Base-by-base conservation (phyloP, 2,888 invertebrate genomes). In the Pristionchus fissidentatus region DNA sequence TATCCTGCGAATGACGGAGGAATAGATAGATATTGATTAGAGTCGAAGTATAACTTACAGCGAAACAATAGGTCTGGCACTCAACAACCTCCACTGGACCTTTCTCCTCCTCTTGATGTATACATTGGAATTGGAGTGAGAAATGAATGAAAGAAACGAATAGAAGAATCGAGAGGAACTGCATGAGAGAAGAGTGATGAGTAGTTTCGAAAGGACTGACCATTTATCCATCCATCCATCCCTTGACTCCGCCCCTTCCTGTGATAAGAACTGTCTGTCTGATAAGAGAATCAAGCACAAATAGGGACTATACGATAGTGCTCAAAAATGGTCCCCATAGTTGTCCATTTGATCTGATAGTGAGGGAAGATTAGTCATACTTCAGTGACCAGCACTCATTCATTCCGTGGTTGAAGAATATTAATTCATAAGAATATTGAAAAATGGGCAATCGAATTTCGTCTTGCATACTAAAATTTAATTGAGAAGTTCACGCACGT, bases 41-140 rank as follows among this genome's bases (percentile, higher is more conserved):
- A n/a, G n/a, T n/a, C n/a, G n/a, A n/a, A 15, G 49, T 15, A 35
- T 3, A 43, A n/a, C 73, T 77, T 77, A 77, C 75, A 49, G 75
- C 49, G 29, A 77, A 77, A 8, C 75, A 77, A 77, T 77, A 77
- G 1, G 75, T n/a, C 29, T 77, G 49, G 19, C 75, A 77, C 22
- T 77, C 29, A 1, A 77, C 32, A 77, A 46, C 32, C 32, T 46
- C 49, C 29, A 29, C 7, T 26, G 29, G 29, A 8, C 32, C 75
- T 49, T 26, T 49, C 29, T 49, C 49, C 8, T 32, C 38, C 49
- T 77, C 49, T 10, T 49, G 46, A 46, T 77, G 75, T 49, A 77
- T 46, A 32, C 75, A 77, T 49, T 29, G 46, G 32, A 70, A 70
- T 70, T 70, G 70, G 43, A 41, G 70, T 3, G 70, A 70, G 4